Evolutionary conservation across 2,888 invertebrate species (phyloP), one percentile per base, ranked within the genome.

Genomic region (Anarsia innoxiella): DNA sequence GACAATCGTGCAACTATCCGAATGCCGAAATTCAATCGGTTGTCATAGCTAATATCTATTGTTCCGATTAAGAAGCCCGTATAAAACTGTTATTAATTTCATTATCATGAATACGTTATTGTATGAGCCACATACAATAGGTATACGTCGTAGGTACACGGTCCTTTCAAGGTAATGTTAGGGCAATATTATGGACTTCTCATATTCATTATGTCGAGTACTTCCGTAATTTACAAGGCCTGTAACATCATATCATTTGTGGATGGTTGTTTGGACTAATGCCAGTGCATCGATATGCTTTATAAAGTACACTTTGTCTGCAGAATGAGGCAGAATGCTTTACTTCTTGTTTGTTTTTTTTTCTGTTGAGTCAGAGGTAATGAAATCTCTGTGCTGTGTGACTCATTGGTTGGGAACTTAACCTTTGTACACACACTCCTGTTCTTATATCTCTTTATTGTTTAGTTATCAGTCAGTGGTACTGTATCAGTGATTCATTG

Each of bases 161-260:
- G 63, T 66, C 59, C 56, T 66, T 59, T 63, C 64, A 68, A 72
- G 71, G 66, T 59, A 59, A 59, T 64, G 50, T 46, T 57, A 63
- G 58, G 64, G 61, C 58, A 48, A 50, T 44, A 39, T 41, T 60
- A 59, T 58, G 48, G 46, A 48, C 51, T 58, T 49, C 26, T n/a
- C 19, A 12, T 19, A 23, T 11, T 47, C 56, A 54, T 46, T 57
- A 46, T 54, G 31, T 37, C 40, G 41, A 19, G 29, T 37, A 53
- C 47, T 66, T 68, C 66, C 63, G 64, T 56, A 57, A 60, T 58
- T 6, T 37, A 31, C 37, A 37, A 37, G 34, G 27, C 34, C 29
- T 30, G 34, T 31, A n/a, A n/a, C 12, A 28, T 32, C 23, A 34
- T n/a, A n/a, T n/a, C n/a, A n/a, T n/a, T n/a, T n/a, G n/a, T 39